phyloP scores from a whole-genome alignment of 2,797 vertebrate genomes.

The Lateolabrax maculatus region DNA sequence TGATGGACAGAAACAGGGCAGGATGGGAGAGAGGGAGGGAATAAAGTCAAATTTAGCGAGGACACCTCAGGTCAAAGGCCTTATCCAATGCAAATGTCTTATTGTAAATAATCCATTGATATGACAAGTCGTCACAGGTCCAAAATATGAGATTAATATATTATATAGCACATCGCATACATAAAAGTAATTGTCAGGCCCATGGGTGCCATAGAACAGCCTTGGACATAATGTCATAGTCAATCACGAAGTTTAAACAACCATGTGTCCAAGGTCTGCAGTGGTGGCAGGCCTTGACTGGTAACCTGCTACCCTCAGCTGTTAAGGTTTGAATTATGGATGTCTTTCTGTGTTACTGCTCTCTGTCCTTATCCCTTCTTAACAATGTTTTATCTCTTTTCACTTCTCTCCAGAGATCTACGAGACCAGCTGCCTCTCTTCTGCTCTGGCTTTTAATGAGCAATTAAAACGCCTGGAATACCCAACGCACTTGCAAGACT shows the following conservation, averaged over 20 bases:
- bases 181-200: constrained; percentile 21
- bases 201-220: constrained; percentile 26
- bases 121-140: constrained; percentile 4
- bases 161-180: constrained; percentile 21
- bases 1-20: constrained; percentile 61
- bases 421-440: background rate
- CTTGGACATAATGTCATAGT: constrained; percentile 44
- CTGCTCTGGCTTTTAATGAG: constrained; percentile 6
- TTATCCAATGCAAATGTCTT: background rate
- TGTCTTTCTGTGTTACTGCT: constrained; percentile 18
- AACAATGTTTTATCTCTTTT: constrained; percentile 1
- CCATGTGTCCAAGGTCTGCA: constrained; percentile 35
- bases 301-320: constrained; percentile 42
- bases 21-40: background rate
- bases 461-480: constrained; percentile 4
- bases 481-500: background rate
- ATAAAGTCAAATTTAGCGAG: background rate
- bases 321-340: constrained; percentile 46
- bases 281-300: constrained; percentile 38
- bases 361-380: background rate
- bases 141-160: constrained; percentile 20
- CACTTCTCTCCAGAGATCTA: background rate
- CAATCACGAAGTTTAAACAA: constrained; percentile 49
- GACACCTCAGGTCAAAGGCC: constrained; percentile 6
- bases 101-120: constrained; percentile 19